Base-by-base conservation (phyloP, 2,113 vertebrate species). In the Xiphias gladius region DNA sequence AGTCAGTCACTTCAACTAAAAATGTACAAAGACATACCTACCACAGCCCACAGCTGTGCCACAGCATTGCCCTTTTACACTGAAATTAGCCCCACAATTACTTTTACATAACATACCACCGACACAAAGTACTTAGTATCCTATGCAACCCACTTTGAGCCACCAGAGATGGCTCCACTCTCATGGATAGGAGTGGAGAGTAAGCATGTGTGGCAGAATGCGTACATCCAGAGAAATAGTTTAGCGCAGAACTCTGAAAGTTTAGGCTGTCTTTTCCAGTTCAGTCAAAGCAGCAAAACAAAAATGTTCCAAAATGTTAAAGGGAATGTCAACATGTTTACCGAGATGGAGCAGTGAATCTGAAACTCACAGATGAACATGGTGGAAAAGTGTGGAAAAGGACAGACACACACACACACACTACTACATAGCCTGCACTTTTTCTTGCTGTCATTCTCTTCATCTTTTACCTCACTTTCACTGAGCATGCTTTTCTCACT, bases 101-200 rank as follows among this genome's bases (percentile, higher is more conserved):
- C 87, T 84, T 91, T 92, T 92, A 89, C 90, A 80, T 90, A 87
- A 92, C 83, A 78, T 55, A 39, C 87, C 89, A 87, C 91, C 84
- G 17, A 90, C 89, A 86, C 89, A 86, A 50, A 87, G 86, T 75
- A 79, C 80, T 90, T 84, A 72, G 85, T 73, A 88, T 86, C 77
- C 85, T 52, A 12, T 48, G 69, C 89, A 78, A 6, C 90, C 83
- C 86, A 88, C 89, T 79, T 73, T 17, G 74, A 85, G 79, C 76
- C 79, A 85, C 81, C 83, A 75, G 80, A 89, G 86, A 87, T 26
- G 8, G 79, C 80, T 79, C 10, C 39, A 67, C 90, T 89, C 82
- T 87, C 80, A 91, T 90, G 39, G 62, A 89, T 13, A 2, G 54
- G 24, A 72, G 88, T 3, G 50, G 41, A 74, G 81, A 73, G 69